Evolutionary conservation across 2,888 invertebrate species (phyloP).

Genomic region (Epistrophe eligans): DNA sequence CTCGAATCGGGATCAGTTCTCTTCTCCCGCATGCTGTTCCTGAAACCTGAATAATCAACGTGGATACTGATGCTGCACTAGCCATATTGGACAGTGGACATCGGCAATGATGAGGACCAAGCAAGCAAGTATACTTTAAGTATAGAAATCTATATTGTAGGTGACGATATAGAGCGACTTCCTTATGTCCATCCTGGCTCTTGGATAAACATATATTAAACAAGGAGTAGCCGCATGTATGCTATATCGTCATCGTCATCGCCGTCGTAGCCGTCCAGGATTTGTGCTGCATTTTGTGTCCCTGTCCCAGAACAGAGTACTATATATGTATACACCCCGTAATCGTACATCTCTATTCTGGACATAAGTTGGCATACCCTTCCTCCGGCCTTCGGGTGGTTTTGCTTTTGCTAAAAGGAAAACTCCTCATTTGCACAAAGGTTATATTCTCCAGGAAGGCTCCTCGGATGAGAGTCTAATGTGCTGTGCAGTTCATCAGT

Average conservation of each 20-base stretch:
- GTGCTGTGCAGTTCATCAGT: slow-evolving; percentile 65
- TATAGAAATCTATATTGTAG: slow-evolving; percentile 48
- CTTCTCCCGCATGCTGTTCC: slow-evolving; percentile 70
- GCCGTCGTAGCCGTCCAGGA: slow-evolving; percentile 43
- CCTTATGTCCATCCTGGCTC: slow-evolving; percentile 49
- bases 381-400: slow-evolving; percentile 17
- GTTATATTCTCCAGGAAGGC: slow-evolving; percentile 41
- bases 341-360: slow-evolving; percentile 68
- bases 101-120: slow-evolving; percentile 38
- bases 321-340: slow-evolving; percentile 14
- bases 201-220: slow-evolving; percentile 35
- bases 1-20: slow-evolving; percentile 70
- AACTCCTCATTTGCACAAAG: slow-evolving; percentile 58
- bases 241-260: neutral
- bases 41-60: slow-evolving; percentile 69
- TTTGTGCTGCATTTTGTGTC: slow-evolving; percentile 63
- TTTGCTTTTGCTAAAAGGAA: slow-evolving; percentile 52
- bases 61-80: slow-evolving; percentile 46
- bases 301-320: slow-evolving; percentile 51
- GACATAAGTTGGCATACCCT: slow-evolving; percentile 51
- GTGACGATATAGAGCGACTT: slow-evolving; percentile 53
- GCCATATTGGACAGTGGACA: slow-evolving; percentile 30
- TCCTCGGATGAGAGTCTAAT: slow-evolving; percentile 50
- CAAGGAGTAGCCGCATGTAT: slow-evolving; percentile 56
- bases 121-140: slow-evolving; percentile 37